Base-by-base conservation (phyloP, 2,113 vertebrate species). In the Hippolais icterina region DNA sequence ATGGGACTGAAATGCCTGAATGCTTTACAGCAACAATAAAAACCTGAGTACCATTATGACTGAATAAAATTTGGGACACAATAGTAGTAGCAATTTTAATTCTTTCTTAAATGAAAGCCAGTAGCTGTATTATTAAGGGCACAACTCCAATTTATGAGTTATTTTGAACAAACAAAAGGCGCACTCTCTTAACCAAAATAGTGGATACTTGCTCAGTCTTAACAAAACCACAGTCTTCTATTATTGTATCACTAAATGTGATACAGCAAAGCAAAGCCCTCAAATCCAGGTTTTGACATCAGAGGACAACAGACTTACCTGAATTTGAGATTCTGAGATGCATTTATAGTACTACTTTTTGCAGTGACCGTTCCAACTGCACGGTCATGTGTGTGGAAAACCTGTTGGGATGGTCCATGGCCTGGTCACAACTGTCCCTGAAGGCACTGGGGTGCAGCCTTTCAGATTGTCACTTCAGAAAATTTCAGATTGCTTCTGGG, bases 151-250 rank as follows among this genome's bases (percentile, higher is more conserved):
- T 80, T 92, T 85, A 78, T 49, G 46, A 85, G 37, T 69, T 94
- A 87, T 86, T 88, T 83, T 70, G 54, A 77, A 54, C 59, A 88
- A 88, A 93, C 54, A 83, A 90, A 90, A 94, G 46, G 42, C 82
- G 91, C 25, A 17, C 23, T 60, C 19, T 82, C 52, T 93, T 37
- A 46, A 46, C 66, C 63, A 93, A 87, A 94, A 49, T 16, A 57
- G 31, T 42, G 50, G 22, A 28, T 65, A 28, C 24, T 95, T 91
- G 41, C 86, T 77, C 37, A 49, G 28, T 83, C 25, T 60, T 72
- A 83, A 72, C 14, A 71, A 56, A 94, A 37, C 12, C 29, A 24
- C 41, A n/a, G 33, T 50, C 15, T 87, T 89, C 44, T 68, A 22
- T 78, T 84, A 41, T 49, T 63, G 21, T 87, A 52, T 33, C 46